Conservation (phyloP, 2,113 vertebrate species). For the Hippocampus zosterae region DNA sequence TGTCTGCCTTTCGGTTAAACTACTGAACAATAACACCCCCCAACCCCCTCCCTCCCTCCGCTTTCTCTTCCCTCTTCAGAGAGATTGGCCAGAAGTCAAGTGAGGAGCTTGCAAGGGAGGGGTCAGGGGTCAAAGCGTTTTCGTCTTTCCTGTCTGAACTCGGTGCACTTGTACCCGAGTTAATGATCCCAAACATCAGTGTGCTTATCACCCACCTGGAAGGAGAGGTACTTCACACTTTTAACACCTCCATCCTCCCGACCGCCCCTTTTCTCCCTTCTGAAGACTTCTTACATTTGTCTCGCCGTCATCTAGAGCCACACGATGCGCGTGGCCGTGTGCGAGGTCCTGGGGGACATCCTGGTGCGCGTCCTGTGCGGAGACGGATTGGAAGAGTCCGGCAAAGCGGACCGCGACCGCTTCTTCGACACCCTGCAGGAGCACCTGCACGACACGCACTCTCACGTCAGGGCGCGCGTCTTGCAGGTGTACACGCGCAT, state of each 20-base stretch:
- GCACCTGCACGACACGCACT: slow-evolving; percentile 80
- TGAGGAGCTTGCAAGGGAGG: slow-evolving; percentile 81
- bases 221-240: slow-evolving; percentile 77
- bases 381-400: slow-evolving; percentile 79
- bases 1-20: too few relatives aligned
- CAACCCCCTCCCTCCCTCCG: too few relatives aligned
- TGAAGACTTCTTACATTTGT: too few relatives aligned
- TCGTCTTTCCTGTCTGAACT: slow-evolving; percentile 85
- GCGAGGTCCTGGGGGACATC: slow-evolving; percentile 82
- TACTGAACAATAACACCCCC: too few relatives aligned
- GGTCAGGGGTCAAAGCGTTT: slow-evolving; percentile 80
- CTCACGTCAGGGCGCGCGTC: slow-evolving; percentile 84
- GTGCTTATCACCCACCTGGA: slow-evolving; percentile 85
- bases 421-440: slow-evolving; percentile 86
- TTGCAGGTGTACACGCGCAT: slow-evolving; percentile 86
- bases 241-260: not conserved
- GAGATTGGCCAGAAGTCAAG: slow-evolving; percentile 89
- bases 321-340: slow-evolving; percentile 83
- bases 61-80: slow-evolving; percentile 54
- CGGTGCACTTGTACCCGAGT: slow-evolving; percentile 74
- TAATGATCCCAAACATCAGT: slow-evolving; percentile 86
- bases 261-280: not conserved
- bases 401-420: slow-evolving; percentile 80
- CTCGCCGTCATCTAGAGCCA: slow-evolving; percentile 70
- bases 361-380: slow-evolving; percentile 83